Evolutionary conservation across 2,888 invertebrate genomes (phyloP), one percentile per base, ranked within the genome.

Genomic region (Rhagophthalmus giganteus): DNA sequence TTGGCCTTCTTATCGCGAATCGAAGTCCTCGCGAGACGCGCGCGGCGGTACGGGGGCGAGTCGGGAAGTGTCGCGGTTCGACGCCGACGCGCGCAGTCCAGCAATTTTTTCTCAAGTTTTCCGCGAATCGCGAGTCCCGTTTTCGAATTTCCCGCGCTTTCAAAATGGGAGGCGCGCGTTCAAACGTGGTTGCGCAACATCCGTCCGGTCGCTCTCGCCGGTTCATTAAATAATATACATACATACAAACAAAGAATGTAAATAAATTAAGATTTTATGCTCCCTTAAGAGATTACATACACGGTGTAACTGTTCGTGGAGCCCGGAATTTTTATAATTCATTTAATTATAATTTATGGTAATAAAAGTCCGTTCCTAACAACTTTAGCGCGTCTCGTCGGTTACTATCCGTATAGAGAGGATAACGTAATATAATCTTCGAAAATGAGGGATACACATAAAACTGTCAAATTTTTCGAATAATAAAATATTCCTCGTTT

Each of bases 331-430:
- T 52, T 41, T 46, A 46, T 52, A 52, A 52, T 52, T 52, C 46
- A 46, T 52, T 52, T 46, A 46, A 52, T 46, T 46, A 52, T 52
- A 46, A 52, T 52, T 52, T 52, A 52, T 52, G 46, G 41, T 39
- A 46, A 52, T 52, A 52, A 46, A 52, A 32, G 52, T 41, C 52
- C 16, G 34, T 28, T 25, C 32, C 44, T 51, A 51, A 51, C 51
- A 51, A 38, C 38, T 37, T 42, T 33, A 45, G 45, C 45, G 46
- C 52, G 39, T 40, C 50, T 34, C 34, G 13, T 31, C 37, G 50
- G 37, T 50, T 16, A 32, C 37, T 37, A n/a, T 32, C 28, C 31
- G 27, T 42, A 42, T 15, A 33, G 32, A 51, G n/a, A n/a, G n/a
- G n/a, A 44, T 37, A 39, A 38, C 34, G 37, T 52, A 52, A 46